phyloP scores from a whole-genome alignment of 2,797 vertebrate species.

The Megalops cyprinoides region DNA sequence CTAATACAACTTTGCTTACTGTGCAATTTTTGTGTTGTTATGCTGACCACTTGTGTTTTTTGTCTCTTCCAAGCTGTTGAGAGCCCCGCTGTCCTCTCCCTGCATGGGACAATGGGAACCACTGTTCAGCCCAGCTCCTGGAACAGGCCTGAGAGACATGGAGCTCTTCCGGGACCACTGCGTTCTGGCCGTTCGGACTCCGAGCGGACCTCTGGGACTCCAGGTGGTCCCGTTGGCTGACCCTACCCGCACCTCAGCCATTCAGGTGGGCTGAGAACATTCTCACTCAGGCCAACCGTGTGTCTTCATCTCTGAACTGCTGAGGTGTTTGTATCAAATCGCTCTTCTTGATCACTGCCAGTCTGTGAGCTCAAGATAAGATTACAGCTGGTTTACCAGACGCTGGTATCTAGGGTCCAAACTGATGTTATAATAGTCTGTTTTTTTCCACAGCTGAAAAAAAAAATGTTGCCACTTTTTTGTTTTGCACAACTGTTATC shows the following conservation, averaged over 20 bases:
- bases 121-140: slow-evolving; percentile 73
- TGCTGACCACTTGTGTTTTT: neutral
- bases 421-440: neutral
- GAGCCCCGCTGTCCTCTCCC: slow-evolving; percentile 72
- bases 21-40: neutral
- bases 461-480: neutral
- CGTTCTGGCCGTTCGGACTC: slow-evolving; percentile 75
- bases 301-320: neutral
- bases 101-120: slow-evolving; percentile 80
- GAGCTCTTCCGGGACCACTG: slow-evolving; percentile 87
- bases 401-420: neutral
- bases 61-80: slow-evolving; percentile 75
- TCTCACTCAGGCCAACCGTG: neutral
- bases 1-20: neutral
- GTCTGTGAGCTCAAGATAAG: neutral
- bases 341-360: neutral
- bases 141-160: slow-evolving; percentile 84
- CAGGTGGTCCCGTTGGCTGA: slow-evolving; percentile 76
- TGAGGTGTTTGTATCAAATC: neutral
- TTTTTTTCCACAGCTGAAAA: neutral
- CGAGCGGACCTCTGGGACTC: slow-evolving; percentile 70
- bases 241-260: slow-evolving; percentile 62
- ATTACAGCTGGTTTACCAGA: neutral
- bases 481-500: neutral
- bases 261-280: slow-evolving; percentile 82